phyloP scores from a whole-genome alignment of 2,113 vertebrate species.

The Carollia perspicillata region DNA sequence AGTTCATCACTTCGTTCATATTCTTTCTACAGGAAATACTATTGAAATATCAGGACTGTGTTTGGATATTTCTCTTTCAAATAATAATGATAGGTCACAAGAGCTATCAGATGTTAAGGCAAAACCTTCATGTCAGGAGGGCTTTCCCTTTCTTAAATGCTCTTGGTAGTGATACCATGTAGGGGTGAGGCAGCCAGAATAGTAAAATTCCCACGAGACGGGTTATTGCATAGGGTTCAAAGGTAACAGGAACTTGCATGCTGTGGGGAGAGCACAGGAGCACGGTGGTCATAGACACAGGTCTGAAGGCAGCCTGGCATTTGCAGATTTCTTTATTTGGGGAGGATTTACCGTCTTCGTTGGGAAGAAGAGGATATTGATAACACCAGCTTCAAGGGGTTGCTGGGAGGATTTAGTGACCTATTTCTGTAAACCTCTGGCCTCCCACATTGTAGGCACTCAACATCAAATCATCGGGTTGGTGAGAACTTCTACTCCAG shows the following conservation, averaged over 20 bases:
- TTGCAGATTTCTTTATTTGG: not conserved
- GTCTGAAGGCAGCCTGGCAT: not conserved
- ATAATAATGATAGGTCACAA: not conserved
- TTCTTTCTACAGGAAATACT: conserved; percentile 1
- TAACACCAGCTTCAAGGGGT: not conserved
- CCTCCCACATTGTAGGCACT: not conserved
- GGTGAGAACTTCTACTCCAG: not conserved
- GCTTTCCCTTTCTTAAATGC: not conserved
- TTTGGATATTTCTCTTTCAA: not conserved
- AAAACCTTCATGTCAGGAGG: not conserved
- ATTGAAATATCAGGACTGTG: not conserved
- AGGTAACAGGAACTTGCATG: not conserved
- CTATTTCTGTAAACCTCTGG: not conserved
- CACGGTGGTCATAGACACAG: not conserved
- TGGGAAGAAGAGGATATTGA: not conserved
- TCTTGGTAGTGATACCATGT: not conserved
- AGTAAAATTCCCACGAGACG: not conserved
- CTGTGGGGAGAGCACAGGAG: not conserved
- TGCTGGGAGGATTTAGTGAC: not conserved
- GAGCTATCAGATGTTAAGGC: not conserved
- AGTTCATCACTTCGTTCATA: not conserved
- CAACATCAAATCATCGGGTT: not conserved
- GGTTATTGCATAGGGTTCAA: not conserved
- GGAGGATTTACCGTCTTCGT: not conserved
- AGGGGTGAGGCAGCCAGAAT: not conserved